phyloP scores from a whole-genome alignment of 2,113 vertebrate genomes.

The Aepyceros melampus region DNA sequence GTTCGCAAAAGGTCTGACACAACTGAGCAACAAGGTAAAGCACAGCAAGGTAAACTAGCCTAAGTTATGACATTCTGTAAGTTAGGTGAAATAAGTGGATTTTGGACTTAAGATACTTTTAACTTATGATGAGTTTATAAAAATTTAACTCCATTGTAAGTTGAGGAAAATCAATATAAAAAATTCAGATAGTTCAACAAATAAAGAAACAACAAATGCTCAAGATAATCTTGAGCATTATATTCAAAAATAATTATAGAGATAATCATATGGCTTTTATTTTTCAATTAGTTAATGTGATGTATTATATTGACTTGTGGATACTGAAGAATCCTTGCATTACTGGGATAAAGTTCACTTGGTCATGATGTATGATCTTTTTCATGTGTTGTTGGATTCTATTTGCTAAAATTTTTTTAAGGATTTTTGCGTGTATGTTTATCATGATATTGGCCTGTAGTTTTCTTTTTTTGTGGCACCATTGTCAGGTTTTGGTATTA shows the following conservation, averaged over 20 bases:
- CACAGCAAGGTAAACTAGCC: neutral
- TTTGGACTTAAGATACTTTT: neutral
- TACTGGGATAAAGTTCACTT: too few relatives aligned
- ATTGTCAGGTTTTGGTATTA: too few relatives aligned
- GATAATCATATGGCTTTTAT: too few relatives aligned
- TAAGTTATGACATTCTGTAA: neutral
- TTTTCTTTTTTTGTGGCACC: too few relatives aligned
- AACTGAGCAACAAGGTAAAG: neutral
- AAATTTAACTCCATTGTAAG: neutral
- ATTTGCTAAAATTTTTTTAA: too few relatives aligned
- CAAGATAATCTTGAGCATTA: neutral
- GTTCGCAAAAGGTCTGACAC: rapidly evolving
- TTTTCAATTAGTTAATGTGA: too few relatives aligned
- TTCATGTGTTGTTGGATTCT: too few relatives aligned
- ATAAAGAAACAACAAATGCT: neutral
- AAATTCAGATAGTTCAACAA: neutral
- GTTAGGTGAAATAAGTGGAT: neutral
- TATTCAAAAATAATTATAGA: neutral
- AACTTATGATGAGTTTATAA: neutral
- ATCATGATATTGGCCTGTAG: too few relatives aligned
- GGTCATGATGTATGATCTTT: too few relatives aligned
- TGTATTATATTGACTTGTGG: too few relatives aligned
- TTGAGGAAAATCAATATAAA: neutral
- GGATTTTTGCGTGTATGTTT: too few relatives aligned
- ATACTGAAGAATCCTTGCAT: too few relatives aligned